A percentile compares a stretch with the other conserved stretches of the same genome.
Evolutionary conservation across 2,113 vertebrate species (phyloP).

Genomic region (Brienomyrus longianalis): DNA sequence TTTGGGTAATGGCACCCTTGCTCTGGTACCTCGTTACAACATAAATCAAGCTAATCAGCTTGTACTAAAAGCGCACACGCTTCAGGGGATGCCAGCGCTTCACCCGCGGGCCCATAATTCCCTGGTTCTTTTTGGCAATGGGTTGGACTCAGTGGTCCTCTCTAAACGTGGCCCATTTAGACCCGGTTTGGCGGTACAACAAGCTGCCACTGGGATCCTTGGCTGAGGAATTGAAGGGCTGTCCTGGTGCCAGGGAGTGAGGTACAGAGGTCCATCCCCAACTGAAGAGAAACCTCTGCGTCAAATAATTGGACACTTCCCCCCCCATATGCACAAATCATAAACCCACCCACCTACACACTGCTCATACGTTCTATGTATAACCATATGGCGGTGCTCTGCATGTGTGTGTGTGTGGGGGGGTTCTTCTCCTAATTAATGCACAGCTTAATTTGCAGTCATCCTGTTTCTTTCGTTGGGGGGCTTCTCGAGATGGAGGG

Average conservation of each 20-base stretch:
- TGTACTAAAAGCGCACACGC: neutral
- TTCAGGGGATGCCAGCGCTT: neutral
- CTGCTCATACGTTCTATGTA: neutral
- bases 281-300: neutral
- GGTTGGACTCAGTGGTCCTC: neutral
- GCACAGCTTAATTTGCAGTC: neutral
- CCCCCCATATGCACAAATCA: neutral
- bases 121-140: neutral
- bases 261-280: neutral
- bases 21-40: neutral
- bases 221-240: neutral
- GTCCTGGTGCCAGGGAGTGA: neutral
- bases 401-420: neutral
- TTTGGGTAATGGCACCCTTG: neutral
- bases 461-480: neutral
- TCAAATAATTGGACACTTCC: neutral
- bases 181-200: neutral
- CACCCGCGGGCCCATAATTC: neutral
- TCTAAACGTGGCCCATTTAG: neutral
- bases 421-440: neutral
- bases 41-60: neutral
- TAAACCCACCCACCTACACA: neutral
- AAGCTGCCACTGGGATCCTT: neutral
- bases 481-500: neutral
- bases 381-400: neutral